A percentile compares a stretch with the other conserved stretches of the same genome.
These are phyloP conservation scores for Myotis brandtii DNA, from an alignment of 2,113 vertebrate species.

Conservation along the genomic window DNA sequence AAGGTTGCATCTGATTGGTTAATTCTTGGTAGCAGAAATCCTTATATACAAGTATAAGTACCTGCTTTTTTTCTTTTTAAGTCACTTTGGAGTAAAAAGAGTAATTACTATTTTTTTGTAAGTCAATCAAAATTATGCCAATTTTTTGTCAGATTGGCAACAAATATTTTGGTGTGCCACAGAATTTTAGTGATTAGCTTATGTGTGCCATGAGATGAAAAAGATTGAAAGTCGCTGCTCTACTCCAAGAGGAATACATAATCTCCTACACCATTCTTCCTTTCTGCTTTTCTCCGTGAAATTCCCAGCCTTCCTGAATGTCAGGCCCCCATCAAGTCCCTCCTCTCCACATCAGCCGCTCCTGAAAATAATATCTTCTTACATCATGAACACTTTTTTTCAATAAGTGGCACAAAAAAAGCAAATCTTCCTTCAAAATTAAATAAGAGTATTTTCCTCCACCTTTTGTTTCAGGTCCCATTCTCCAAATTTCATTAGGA, in stretches of 20 bases:
- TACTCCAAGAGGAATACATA: not conserved
- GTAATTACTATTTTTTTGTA: not conserved
- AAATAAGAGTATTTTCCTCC: not conserved
- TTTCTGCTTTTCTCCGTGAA: not conserved
- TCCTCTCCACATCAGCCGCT: not conserved
- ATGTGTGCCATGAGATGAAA: not conserved
- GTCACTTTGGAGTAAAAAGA: too few relatives aligned
- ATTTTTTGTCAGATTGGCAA: not conserved
- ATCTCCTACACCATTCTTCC: not conserved
- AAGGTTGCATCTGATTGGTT: too few relatives aligned
- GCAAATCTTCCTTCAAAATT: not conserved
- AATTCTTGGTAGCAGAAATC: too few relatives aligned
- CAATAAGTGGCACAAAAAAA: not conserved
- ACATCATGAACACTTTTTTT: not conserved
- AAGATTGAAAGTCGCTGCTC: not conserved
- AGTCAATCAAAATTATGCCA: not conserved
- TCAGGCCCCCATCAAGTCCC: not conserved
- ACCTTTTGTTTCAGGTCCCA: not conserved
- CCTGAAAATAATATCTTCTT: not conserved
- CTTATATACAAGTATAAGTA: too few relatives aligned
- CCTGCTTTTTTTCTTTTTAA: too few relatives aligned
- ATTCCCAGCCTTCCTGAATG: not conserved
- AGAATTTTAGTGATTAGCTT: not conserved
- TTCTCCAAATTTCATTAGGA: not conserved
- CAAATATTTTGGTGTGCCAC: not conserved